Conservation (phyloP, 1,140 invertebrate genomes). For the Vanessa tameamea region DNA sequence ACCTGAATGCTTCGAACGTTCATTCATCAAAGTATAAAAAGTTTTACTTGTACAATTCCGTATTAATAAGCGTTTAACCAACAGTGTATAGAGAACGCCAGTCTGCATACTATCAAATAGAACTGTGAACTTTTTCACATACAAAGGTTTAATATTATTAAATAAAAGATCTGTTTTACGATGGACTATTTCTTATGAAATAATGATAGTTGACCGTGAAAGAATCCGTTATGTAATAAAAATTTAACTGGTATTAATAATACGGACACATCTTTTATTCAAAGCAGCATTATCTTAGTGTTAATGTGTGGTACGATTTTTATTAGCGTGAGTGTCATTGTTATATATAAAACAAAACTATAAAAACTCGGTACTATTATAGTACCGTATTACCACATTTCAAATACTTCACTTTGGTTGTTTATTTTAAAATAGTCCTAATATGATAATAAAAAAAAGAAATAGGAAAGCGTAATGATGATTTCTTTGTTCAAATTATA, state of each 20-base stretch:
- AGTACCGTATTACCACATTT: too few species aligned
- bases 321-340: too few species aligned
- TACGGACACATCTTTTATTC: neutral
- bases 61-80: neutral
- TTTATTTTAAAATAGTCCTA: too few species aligned
- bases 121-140: neutral
- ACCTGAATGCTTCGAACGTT: neutral
- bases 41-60: neutral
- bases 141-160: neutral
- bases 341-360: too few species aligned
- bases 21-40: neutral
- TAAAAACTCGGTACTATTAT: too few species aligned
- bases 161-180: neutral
- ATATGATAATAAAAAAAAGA: too few species aligned
- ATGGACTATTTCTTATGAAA: neutral
- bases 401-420: too few species aligned
- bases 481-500: too few species aligned
- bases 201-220: neutral
- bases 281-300: neutral
- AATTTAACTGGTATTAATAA: neutral
- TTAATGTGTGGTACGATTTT: too few species aligned
- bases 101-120: neutral
- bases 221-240: constrained; percentile 6
- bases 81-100: neutral
- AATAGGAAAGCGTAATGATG: too few species aligned